These are phyloP conservation scores for Ips typographus DNA, from an alignment of 1,140 invertebrate genomes.

Conservation along the genomic window DNA sequence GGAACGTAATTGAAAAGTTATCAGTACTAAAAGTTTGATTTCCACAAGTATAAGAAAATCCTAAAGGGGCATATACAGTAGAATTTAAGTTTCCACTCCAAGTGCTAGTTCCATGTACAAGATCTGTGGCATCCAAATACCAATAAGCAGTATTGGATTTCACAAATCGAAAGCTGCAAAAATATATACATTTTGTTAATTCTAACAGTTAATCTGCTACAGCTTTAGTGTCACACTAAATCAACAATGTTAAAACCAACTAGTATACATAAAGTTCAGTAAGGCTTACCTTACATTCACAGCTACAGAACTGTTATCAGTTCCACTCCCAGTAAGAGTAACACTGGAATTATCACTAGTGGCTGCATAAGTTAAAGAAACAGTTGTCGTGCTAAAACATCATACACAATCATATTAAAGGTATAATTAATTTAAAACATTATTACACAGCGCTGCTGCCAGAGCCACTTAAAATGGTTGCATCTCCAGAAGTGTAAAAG, in stretches of 20 bases:
- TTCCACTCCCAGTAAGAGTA: constrained; percentile 5
- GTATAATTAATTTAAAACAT: too few relatives aligned
- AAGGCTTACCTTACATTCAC: too few relatives aligned
- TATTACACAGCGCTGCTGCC: too few relatives aligned
- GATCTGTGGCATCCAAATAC: constrained; percentile 18
- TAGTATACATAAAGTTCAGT: too few relatives aligned
- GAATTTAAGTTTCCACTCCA: constrained; percentile 6
- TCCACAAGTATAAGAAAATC: constrained; percentile 50
- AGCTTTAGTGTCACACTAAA: too few relatives aligned
- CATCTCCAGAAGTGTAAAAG: constrained; percentile 22
- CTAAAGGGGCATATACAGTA: constrained; percentile 41
- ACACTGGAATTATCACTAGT: not conserved
- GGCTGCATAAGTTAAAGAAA: too few relatives aligned
- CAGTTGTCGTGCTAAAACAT: too few relatives aligned
- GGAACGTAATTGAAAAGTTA: constrained; percentile 26
- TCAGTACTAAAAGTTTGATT: constrained; percentile 35
- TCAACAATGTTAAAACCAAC: too few relatives aligned
- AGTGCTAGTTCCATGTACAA: not conserved
- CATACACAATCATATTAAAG: too few relatives aligned
- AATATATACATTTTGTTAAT: not conserved
- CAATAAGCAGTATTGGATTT: constrained; percentile 32
- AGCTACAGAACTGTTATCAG: not conserved
- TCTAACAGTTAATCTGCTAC: too few relatives aligned
- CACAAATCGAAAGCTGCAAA: constrained; percentile 30
- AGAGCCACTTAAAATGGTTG: not conserved